Conservation (phyloP, 1,140 invertebrate species). For the Brachionus rotundiformis region DNA sequence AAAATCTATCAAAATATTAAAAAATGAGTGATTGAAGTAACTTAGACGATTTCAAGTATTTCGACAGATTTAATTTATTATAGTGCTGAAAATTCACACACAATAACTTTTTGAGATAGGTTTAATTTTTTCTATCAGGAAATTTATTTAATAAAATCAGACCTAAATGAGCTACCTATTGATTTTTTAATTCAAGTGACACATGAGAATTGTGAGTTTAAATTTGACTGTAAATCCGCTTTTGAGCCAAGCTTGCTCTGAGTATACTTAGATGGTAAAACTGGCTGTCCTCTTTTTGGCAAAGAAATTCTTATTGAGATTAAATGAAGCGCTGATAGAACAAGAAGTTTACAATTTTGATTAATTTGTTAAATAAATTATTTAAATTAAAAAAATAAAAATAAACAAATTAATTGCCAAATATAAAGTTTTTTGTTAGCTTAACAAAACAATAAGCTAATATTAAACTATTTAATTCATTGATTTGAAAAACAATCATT, state of each 20-base stretch:
- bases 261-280: background rate
- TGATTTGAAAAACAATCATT: slow-evolving; percentile 20
- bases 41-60: slow-evolving; percentile 8
- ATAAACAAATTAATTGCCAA: slow-evolving; percentile 3
- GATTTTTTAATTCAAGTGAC: slow-evolving; percentile 14
- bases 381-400: slow-evolving; percentile 8
- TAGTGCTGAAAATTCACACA: background rate
- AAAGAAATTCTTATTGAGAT: background rate
- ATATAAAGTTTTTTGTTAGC: background rate
- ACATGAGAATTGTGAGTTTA: background rate
- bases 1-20: slow-evolving; percentile 2
- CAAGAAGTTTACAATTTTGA: background rate
- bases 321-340: background rate
- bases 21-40: slow-evolving; percentile 9
- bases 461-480: slow-evolving; percentile 5
- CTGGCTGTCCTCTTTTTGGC: background rate
- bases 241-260: background rate
- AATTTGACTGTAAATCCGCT: slow-evolving; percentile 14
- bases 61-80: slow-evolving; percentile 2
- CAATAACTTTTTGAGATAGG: background rate
- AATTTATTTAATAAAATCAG: background rate
- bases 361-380: background rate
- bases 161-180: background rate
- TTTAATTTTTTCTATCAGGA: slow-evolving; percentile 16
- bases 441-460: background rate